Base-by-base conservation (phyloP, 2,113 vertebrate genomes). In the Actenoides lindsayi region DNA sequence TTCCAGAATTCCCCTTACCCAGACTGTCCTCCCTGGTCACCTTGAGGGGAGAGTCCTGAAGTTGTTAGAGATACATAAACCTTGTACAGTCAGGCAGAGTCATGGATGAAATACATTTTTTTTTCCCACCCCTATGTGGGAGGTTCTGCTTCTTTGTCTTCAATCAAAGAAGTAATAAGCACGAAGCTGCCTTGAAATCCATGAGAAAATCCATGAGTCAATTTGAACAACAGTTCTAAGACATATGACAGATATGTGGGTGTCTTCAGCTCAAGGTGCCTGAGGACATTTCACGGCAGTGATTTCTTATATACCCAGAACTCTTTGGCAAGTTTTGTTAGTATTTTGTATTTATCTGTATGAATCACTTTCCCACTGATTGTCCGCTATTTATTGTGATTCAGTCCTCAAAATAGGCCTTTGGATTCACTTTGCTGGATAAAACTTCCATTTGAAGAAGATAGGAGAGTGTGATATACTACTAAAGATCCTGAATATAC, bases 111-210 rank as follows among this genome's bases (percentile, higher is more conserved):
- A 69, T 50, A n/a, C 16, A 6, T 1, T 18, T 30, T 60, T 30
- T 42, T 15, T 15, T 13, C 42, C 39, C 28, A 41, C 17, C 10
- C 12, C 31, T 0, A 0, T 21, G 50, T 62, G n/a, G 44, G 41
- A 95, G 16, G 11, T 42, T 80, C 90, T 54, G 35, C 37, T 21
- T 64, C 68, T 46, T 60, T 44, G 3, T 35, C 37, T 18, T 80
- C 46, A 67, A 6, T 6, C 31, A 71, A 54, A 71, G 54, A 35
- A 65, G 21, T 23, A 63, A 46, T 18, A 35, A 53, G 35, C 42
- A 37, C 82, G 59, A 53, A 90, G 13, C 48, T 74, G 50, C 46
- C 33, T 46, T 81, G 42, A 62, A 85, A 77, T 82, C 50, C 83
- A 11, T 63, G 71, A 90, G 64, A 70, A 92, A 83, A 71, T 48